phyloP scores from a whole-genome alignment of 2,888 invertebrate genomes.

The Brenthis hecate region DNA sequence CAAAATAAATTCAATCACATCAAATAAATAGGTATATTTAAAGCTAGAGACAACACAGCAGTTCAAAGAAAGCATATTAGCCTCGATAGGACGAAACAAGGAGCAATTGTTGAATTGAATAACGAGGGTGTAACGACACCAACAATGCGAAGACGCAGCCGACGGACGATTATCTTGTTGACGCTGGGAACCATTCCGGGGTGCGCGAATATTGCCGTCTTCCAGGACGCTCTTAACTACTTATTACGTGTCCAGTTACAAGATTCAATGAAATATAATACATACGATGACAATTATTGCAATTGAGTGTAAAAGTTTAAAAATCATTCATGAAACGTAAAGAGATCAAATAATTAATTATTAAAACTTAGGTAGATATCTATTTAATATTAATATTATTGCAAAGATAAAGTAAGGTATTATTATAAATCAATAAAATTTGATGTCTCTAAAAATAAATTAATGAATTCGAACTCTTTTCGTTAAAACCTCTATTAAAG shows the following conservation, averaged over 20 bases:
- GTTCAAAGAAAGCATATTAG: constrained; percentile 53
- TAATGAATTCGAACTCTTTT: too few relatives aligned
- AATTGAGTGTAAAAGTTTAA: not conserved
- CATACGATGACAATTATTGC: constrained; percentile 5
- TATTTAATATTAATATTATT: too few relatives aligned
- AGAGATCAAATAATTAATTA: not conserved
- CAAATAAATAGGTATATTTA: not conserved
- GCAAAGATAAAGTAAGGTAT: too few relatives aligned
- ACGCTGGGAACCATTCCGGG: constrained; percentile 69
- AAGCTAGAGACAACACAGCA: constrained; percentile 2
- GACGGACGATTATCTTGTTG: constrained; percentile 75
- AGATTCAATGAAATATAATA: constrained; percentile 14
- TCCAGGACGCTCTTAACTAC: constrained; percentile 37
- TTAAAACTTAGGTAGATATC: too few relatives aligned
- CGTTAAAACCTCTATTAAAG: too few relatives aligned
- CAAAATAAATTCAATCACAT: not conserved
- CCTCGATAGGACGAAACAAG: constrained; percentile 73
- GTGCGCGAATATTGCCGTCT: constrained; percentile 57
- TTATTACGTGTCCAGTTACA: constrained; percentile 19
- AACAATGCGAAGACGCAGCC: constrained; percentile 67
- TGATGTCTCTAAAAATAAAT: too few relatives aligned
- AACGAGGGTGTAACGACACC: constrained; percentile 78
- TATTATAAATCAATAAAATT: too few relatives aligned
- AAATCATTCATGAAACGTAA: not conserved
- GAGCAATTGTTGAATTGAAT: constrained; percentile 75